Base-by-base conservation (phyloP, 2,888 invertebrate species). In the Phalera bucephala region DNA sequence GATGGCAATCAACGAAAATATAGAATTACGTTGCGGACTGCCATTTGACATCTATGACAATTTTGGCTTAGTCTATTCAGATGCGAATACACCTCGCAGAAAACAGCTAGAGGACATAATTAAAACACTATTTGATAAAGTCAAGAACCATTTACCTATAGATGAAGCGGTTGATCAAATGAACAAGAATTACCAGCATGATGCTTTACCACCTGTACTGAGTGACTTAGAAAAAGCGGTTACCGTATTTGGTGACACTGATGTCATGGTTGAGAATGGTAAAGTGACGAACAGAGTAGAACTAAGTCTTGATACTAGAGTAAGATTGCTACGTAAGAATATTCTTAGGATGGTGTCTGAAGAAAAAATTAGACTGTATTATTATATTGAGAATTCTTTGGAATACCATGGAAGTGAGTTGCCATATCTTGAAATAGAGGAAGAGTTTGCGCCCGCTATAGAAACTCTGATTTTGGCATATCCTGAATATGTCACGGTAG, bases 131-230 rank as follows among this genome's bases (percentile, higher is more conserved):
- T 90, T 95, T 67, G 72, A 81, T 10, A 92, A 91, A 57, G 69
- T 95, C 28, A 79, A 93, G 32, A 65, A 91, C 19, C 85, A 93
- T 63, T 76, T 93, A 1, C 92, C 94, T 21, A 80, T 94, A 26
- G 96, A 99, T 76, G 91, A 92, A 21, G 96, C 95, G 9, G 95
- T 95, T 1, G 99, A 99, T 80, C 93, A 95, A 79, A 91, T 98
- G 91, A 95, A 95, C 1, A 95, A 94, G 62, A 92, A 93, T 52
- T 96, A 94, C 66, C 94, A 97, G 70, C 94, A 95, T 63, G 96
- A 96, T 77, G 95, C 96, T 2, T 82, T 99, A 35, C 99, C 99
- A 0, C 99, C 99, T 0, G 91, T 93, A 17, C 74, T 96, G 1
- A 91, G 91, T 14, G 83, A 91, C 50, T 80, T 81, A 9, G 97